Conservation (phyloP, 53 echinoderm and acorn worm genomes). For the Astropecten irregularis region DNA sequence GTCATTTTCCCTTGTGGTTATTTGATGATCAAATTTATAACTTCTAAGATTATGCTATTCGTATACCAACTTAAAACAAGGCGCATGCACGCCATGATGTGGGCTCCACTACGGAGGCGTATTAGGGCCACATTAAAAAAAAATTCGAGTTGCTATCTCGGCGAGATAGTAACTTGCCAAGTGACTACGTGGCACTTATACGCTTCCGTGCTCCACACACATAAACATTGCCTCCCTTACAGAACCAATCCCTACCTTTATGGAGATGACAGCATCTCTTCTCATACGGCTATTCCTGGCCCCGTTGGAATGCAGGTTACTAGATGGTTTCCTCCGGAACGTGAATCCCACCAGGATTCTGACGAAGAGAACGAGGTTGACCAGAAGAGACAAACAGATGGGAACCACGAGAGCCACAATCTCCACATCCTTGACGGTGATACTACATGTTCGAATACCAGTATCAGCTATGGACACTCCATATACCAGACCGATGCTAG, state of each 20-base stretch:
- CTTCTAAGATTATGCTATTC: no score
- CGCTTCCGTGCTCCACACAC: no score
- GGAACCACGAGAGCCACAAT: slow-evolving; percentile 55
- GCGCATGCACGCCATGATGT: no score
- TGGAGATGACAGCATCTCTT: slow-evolving; percentile 62
- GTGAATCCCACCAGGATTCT: slow-evolving; percentile 68
- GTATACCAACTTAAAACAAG: no score
- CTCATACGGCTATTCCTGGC: slow-evolving; percentile 27
- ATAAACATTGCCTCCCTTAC: no score
- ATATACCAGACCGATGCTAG: slow-evolving; percentile 30
- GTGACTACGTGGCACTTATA: no score
- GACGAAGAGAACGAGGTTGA: slow-evolving; percentile 58
- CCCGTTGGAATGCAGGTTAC: slow-evolving; percentile 20
- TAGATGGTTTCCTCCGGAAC: slow-evolving; percentile 53
- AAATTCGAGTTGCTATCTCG: no score
- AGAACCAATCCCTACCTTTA: slow-evolving; percentile 66
- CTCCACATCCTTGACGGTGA: slow-evolving; percentile 52
- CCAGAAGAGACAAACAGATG: slow-evolving; percentile 54
- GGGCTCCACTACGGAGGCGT: no score
- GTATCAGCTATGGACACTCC: slow-evolving; percentile 42
- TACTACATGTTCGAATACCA: neutral
- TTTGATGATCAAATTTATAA: no score
- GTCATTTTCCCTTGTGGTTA: no score
- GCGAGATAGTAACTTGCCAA: no score
- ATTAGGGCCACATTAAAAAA: no score